Base-by-base conservation (phyloP, 2,113 vertebrate species). In the Nothocercus julius region DNA sequence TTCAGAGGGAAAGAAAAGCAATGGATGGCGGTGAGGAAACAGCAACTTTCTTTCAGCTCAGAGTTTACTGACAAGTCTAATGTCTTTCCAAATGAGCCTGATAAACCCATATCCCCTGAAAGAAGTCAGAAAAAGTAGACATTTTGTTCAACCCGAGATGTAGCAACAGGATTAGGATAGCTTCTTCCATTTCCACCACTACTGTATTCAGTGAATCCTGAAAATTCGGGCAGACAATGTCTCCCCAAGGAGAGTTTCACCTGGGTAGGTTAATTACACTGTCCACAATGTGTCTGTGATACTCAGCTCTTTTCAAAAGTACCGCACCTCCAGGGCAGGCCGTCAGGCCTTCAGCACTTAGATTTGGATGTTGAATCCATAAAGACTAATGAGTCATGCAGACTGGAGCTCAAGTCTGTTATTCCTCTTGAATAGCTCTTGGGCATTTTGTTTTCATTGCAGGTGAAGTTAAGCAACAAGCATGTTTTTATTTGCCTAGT, bases 381-480 rank as follows among this genome's bases (percentile, higher is more conserved):
- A 93, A 96, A 93, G 77, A 88, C 85, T 92, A 90, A 97, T 95
- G 86, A 96, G 89, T 92, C 97, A 77, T 83, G 68, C 83, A 91
- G 16, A 72, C 83, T 95, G 88, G 72, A 82, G 72, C 94, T 95
- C 89, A 85, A 87, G 92, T 89, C 59, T 96, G 88, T 89, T 77
- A 87, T 66, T 95, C 69, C 70, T 97, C 49, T 72, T 90, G 67
- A 66, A 93, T 78, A 94, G 94, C 96, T 95, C 72, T 91, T 94
- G 93, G 85, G 88, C 49, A 97, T 97, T 94, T 96, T 97, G 79
- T 96, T 98, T 97, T 86, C 83, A 91, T 95, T 96, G 90, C 32
- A 72, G 91, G 86, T 96, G 87, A 94, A 89, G 85, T 91, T 92
- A 92, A 95, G 79, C 85, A 97, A 93, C 91, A 90, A 87, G 53